Base-by-base conservation (phyloP, 2,113 vertebrate genomes). In the Riparia riparia region DNA sequence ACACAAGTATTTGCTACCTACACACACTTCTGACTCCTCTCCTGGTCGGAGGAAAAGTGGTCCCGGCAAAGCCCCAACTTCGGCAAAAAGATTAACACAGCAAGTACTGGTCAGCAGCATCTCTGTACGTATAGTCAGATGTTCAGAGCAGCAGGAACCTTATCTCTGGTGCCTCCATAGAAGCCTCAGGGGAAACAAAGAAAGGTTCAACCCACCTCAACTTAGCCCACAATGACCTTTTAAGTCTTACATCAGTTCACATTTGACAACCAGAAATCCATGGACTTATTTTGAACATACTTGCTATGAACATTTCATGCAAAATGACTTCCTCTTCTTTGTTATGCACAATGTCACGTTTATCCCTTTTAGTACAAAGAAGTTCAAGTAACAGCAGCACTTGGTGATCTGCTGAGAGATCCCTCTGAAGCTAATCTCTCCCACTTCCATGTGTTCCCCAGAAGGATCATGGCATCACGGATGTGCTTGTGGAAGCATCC, bases 401-500 rank as follows among this genome's bases (percentile, higher is more conserved):
- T 47, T 44, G 44, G 22, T 54, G 56, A 83, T 86, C 20, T 50
- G 26, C 79, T 66, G 20, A 68, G 53, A 86, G 9, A 65, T 29
- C 12, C 10, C 28, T 53, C 51, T 66, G 64, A 85, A 74, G 42
- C 3, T 31, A 28, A 56, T 16, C 60, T 65, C 37, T 53, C 65
- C 39, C 22, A 15, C n/a, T 21, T 66, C 15, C 57, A 83, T 4
- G 10, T 22, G 42, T 3, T 68, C 44, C 44, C 39, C 70, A 79
- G 65, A 57, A 88, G 28, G 28, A 42, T 42, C 29, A 13, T 0
- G 1, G n/a, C 47, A 79, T 15, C n/a, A 49, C 79, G 39, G 60
- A 47, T 0, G 1, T 16, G 24, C 3, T 0, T 2, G 4, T 31
- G 47, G 79, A 26, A 73, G 18, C 54, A 78, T 63, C 69, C 31